Evolutionary conservation across 2,113 vertebrate species (phyloP).

Genomic region (Hiodon tergisus): DNA sequence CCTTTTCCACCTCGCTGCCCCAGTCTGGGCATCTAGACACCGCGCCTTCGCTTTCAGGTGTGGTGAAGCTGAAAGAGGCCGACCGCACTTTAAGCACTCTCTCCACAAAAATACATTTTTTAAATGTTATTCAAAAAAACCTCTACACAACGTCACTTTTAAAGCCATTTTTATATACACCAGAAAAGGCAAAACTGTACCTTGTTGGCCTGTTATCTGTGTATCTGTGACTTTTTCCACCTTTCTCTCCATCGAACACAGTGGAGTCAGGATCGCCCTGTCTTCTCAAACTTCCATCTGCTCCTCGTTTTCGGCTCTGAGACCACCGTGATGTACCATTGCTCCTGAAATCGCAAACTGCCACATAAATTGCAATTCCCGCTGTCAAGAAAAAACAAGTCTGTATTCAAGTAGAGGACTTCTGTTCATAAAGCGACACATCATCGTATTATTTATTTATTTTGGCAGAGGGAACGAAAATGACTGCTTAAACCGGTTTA

Average conservation of each 20-base stretch:
- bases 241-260: background rate
- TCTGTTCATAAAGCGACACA: background rate
- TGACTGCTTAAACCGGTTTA: too few species aligned
- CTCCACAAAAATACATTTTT: background rate
- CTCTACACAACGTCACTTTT: too few species aligned
- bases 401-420: background rate
- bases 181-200: slow-evolving; percentile 27
- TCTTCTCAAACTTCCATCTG: slow-evolving; percentile 66
- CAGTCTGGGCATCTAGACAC: slow-evolving; percentile 74
- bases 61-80: slow-evolving; percentile 76
- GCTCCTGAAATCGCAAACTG: slow-evolving; percentile 42
- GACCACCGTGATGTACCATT: slow-evolving; percentile 63
- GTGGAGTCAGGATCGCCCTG: slow-evolving; percentile 26
- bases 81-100: background rate
- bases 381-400: background rate
- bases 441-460: too few species aligned
- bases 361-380: background rate
- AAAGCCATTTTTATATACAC: too few species aligned
- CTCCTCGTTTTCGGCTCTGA: slow-evolving; percentile 73
- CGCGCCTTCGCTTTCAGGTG: slow-evolving; percentile 77
- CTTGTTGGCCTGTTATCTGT: slow-evolving; percentile 53
- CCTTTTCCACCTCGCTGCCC: slow-evolving; percentile 83
- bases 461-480: too few species aligned
- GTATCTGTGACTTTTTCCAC: background rate
- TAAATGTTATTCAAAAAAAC: background rate